These are phyloP conservation scores for Trididemnum nubilum DNA, from an alignment of 23 tunicate species.

Conservation along the genomic window DNA sequence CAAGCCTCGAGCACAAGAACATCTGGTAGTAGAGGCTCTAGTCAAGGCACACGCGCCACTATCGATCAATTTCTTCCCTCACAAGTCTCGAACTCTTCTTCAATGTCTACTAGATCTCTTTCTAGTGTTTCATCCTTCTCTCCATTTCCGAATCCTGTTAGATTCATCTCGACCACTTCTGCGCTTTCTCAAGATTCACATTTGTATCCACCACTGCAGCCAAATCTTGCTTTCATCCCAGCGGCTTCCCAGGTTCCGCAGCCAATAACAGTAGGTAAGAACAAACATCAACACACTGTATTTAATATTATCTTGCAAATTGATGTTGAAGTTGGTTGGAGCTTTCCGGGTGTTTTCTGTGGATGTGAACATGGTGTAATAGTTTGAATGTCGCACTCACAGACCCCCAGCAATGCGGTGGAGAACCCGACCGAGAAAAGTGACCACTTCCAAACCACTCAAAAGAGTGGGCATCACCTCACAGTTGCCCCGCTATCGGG, in stretches of 20 bases:
- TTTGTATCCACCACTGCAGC: not conserved
- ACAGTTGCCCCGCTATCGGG: too few species aligned
- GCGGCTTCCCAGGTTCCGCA: not conserved
- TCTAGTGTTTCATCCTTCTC: not conserved
- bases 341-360: too few species aligned
- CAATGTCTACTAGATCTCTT: not conserved
- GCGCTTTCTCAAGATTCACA: not conserved
- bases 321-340: too few species aligned
- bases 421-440: too few species aligned
- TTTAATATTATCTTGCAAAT: too few species aligned
- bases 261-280: not conserved
- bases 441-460: too few species aligned
- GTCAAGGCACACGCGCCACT: not conserved
- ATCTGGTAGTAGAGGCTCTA: not conserved
- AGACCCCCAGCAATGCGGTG: too few species aligned
- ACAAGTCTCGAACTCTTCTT: not conserved
- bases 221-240: not conserved
- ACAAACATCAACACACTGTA: too few species aligned
- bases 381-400: too few species aligned
- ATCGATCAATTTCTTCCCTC: not conserved
- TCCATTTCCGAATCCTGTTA: not conserved
- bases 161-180: not conserved
- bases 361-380: too few species aligned
- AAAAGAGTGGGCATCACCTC: too few species aligned
- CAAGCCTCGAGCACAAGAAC: constrained; percentile 35